Base-by-base conservation (phyloP, 2,888 invertebrate genomes). In the Autographa pulchrina region DNA sequence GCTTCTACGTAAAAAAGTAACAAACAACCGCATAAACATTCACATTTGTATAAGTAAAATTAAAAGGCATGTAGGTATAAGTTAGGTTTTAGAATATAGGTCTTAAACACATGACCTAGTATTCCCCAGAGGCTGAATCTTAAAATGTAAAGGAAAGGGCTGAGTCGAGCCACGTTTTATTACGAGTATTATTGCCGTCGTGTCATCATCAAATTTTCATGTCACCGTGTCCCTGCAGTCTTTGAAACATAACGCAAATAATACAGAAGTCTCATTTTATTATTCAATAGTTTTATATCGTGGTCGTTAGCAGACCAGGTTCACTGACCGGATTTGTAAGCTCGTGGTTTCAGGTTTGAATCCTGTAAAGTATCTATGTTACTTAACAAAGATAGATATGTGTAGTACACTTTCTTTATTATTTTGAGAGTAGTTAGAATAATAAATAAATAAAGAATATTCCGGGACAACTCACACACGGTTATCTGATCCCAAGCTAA, bases 131-230 rank as follows among this genome's bases (percentile, higher is more conserved):
- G 8, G 0, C 4, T 9, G 20, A 56, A 25, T 69, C 66, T 78
- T 74, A 70, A 77, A 82, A 80, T 74, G 80, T 70, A 70, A 71
- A 74, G 69, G 66, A 70, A 80, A 67, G 75, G 78, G 68, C 62
- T 64, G 74, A 69, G 35, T 9, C 62, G 65, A 58, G 62, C 35
- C n/a, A 38, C 61, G 48, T 84, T 86, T 84, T 85, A 86, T 83
- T 85, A 83, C 83, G 75, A 83, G 85, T 84, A 81, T 85, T 79
- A 86, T 82, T 79, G 75, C 68, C 62, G 68, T 72, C 61, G 74
- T 58, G 83, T 58, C 74, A 78, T 80, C 84, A 85, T 86, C 83
- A 86, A 86, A 86, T 80, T 86, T 86, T 86, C 86, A 86, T 85
- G 85, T 76, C 63, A 58, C 67, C 20, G 60, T 75, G 70, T 75